Evolutionary conservation across 2,888 invertebrate species (phyloP).

Genomic region (Meteorus colon): DNA sequence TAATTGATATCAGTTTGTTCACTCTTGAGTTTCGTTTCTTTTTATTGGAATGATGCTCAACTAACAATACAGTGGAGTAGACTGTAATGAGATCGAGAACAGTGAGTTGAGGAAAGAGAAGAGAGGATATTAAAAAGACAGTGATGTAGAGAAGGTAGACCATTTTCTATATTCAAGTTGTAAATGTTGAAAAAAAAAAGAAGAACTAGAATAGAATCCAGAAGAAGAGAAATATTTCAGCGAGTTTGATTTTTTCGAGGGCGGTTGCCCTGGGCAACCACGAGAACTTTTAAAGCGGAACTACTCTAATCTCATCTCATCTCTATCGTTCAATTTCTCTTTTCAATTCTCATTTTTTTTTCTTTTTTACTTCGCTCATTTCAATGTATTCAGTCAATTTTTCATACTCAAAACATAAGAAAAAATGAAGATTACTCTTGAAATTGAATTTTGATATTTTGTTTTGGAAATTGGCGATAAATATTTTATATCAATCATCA

Average conservation of each 20-base stretch:
- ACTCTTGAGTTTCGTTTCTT: not conserved
- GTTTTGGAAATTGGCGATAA: no score
- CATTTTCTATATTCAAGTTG: conserved; percentile 2
- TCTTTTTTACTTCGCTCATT: not conserved
- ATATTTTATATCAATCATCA: no score
- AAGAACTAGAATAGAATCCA: conserved; percentile 16
- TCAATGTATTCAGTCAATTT: not conserved
- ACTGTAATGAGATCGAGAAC: no score
- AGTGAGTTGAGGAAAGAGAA: not conserved
- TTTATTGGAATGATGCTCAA: not conserved
- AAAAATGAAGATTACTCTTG: no score
- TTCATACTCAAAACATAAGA: not conserved
- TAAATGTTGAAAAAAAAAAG: not conserved
- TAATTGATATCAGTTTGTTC: not conserved
- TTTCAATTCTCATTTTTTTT: not conserved
- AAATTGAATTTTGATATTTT: no score
- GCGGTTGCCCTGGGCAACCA: conserved; percentile 24
- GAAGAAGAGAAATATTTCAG: conserved; percentile 23
- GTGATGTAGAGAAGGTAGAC: not conserved
- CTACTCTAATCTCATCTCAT: not conserved
- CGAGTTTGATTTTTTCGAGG: conserved; percentile 29
- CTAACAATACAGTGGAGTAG: not conserved
- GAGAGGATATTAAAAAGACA: not conserved
- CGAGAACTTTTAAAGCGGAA: conserved; percentile 3
- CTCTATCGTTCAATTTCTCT: not conserved